phyloP scores from a whole-genome alignment of 2,888 invertebrate genomes.

The Phasia obesa region DNA sequence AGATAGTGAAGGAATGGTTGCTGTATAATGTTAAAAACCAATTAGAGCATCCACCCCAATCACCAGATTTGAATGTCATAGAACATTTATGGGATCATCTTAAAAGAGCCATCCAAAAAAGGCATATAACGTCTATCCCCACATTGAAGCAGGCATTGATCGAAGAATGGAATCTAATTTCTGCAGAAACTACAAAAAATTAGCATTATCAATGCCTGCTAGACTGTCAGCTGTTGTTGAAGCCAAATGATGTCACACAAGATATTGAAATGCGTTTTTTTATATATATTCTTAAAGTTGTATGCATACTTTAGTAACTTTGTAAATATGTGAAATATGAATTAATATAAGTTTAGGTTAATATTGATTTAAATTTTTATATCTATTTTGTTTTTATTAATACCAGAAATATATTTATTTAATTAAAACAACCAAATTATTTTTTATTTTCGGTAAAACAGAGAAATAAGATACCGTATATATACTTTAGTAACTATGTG shows the following conservation, averaged over 20 bases:
- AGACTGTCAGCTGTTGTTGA: constrained; percentile 25
- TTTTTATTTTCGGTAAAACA: neutral
- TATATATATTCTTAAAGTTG: neutral
- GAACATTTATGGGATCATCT: no score
- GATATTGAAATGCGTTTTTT: constrained; percentile 28
- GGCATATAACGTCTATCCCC: constrained; percentile 5
- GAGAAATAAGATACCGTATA: neutral
- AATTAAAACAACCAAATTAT: no score
- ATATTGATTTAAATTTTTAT: constrained; percentile 26
- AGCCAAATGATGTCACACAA: constrained; percentile 26
- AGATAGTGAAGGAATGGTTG: no score
- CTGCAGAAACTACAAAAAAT: no score
- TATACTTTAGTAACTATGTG: constrained; percentile 31
- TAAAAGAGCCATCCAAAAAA: neutral
- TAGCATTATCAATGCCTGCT: constrained; percentile 20
- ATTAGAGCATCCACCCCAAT: no score
- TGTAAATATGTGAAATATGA: no score
- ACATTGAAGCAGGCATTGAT: no score
- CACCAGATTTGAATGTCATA: no score
- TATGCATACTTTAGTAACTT: constrained; percentile 27
- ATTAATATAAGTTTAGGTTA: neutral
- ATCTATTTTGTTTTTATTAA: no score
- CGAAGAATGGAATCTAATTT: no score
- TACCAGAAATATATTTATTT: no score
- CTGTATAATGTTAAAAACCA: no score